Evolutionary conservation across 2,797 vertebrate genomes (phyloP), one percentile per base, ranked within the genome.

Genomic region (Oryzias dopingdopingensis): DNA sequence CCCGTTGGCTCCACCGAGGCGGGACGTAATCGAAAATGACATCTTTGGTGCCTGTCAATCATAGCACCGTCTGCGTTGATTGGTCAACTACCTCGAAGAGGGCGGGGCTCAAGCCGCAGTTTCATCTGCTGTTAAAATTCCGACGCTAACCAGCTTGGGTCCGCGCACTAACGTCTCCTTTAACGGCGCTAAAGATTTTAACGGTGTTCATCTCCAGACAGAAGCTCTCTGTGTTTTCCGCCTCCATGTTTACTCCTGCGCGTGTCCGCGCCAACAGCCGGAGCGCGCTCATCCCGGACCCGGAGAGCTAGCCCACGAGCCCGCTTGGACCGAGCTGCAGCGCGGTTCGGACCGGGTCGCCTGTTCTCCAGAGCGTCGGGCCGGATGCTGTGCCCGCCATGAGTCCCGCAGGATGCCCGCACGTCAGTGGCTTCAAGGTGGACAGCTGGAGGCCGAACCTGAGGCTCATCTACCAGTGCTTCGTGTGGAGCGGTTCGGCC

Each of bases 361-460:
- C 13, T 58, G 78, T 71, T 48, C 69, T 65, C 72, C 74, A 68
- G 77, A 17, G 24, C n/a, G 81, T 56, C 45, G 52, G 13, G 6
- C 62, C 77, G 88, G 80, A 89, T 91, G 91, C 82, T 82, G 84
- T 74, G 86, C 78, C 81, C 88, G 88, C 79, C 79, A 95, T 96
- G 93, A 92, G 95, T 93, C 95, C 95, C 77, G 93, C 94, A 73
- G 95, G 96, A 85, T 97, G 96, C 88, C 94, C 94, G 83, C 96
- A 98, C 92, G 93, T 97, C 91, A 94, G 88, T 91, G 85, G 91
- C 87, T 97, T 95, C 91, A 98, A 98, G 91, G 95, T 95, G 94
- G 96, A 97, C 85, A 96, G 97, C 91, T 98, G 96, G 96, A 96
- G 95, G 90, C 96, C 96, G 92, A 97, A 96, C 91, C 93, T 98